A percentile compares a stretch with the other conserved stretches of the same genome.
Evolutionary conservation across 2,797 vertebrate species (phyloP).

Genomic region (Ptychadena robeensis): DNA sequence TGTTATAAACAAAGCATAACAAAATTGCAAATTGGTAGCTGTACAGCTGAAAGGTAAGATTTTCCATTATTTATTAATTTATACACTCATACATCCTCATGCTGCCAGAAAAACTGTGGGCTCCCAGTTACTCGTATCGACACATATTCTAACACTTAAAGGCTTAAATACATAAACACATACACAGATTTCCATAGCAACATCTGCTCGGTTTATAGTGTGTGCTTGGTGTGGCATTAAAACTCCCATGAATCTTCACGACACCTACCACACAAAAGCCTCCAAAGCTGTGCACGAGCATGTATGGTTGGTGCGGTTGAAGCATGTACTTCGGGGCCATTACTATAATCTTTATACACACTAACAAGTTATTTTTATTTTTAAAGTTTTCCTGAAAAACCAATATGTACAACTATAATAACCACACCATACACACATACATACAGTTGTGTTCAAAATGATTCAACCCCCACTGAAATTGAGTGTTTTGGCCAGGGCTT

Average conservation of each 20-base stretch:
- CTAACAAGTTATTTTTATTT: no score
- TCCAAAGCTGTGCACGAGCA: background rate
- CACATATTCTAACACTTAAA: conserved; percentile 67
- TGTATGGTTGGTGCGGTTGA: background rate
- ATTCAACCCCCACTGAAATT: no score
- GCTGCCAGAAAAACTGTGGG: conserved; percentile 53
- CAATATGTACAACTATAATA: no score
- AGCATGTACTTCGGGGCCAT: background rate
- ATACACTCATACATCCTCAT: conserved; percentile 51
- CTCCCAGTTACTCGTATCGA: conserved; percentile 58
- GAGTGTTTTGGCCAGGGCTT: no score
- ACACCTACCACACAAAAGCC: conserved; percentile 6
- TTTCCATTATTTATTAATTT: conserved; percentile 52
- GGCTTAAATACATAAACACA: conserved; percentile 66
- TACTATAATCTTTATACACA: no score
- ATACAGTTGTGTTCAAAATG: no score
- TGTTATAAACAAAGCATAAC: conserved; percentile 50
- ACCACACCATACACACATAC: no score
- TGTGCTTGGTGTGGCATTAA: conserved; percentile 61
- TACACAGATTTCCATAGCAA: conserved; percentile 71
- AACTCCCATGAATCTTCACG: conserved; percentile 18
- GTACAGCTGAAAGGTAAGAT: conserved; percentile 53
- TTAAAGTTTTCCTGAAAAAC: no score
- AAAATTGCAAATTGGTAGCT: conserved; percentile 54
- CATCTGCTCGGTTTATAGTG: conserved; percentile 64